A percentile compares a stretch with the other conserved stretches of the same genome.
These are phyloP conservation scores for Drosophila guanche DNA, from an alignment of 1,140 invertebrate genomes.

Conservation along the genomic window DNA sequence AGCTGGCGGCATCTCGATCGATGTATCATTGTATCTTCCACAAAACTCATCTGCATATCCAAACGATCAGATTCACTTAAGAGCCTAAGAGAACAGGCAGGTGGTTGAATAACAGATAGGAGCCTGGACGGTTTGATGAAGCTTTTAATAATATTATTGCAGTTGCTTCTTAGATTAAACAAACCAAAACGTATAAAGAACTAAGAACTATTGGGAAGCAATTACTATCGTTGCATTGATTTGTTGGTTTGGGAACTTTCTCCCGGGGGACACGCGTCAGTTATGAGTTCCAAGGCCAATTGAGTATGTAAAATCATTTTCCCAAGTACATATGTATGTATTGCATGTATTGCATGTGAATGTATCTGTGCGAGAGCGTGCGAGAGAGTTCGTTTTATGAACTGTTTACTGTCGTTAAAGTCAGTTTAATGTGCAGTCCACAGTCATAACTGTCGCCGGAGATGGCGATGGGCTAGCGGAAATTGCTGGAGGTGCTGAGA, in stretches of 20 bases:
- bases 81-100: slow-evolving; percentile 13
- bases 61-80: slow-evolving; percentile 4
- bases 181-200: too few relatives aligned
- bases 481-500: slow-evolving; percentile 64
- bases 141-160: too few relatives aligned
- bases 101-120: slow-evolving; percentile 11
- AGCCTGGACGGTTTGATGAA: background rate
- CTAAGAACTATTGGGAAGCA: background rate
- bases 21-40: slow-evolving; percentile 25
- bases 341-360: slow-evolving; percentile 16
- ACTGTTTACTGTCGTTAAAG: slow-evolving; percentile 80
- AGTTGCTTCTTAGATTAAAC: too few relatives aligned
- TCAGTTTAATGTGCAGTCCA: slow-evolving; percentile 73
- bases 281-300: slow-evolving; percentile 25
- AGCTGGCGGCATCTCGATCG: slow-evolving; percentile 30
- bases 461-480: slow-evolving; percentile 65
- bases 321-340: slow-evolving; percentile 12
- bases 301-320: slow-evolving; percentile 29
- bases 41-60: slow-evolving; percentile 30
- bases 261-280: slow-evolving; percentile 26
- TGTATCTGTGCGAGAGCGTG: slow-evolving; percentile 33
- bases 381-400: slow-evolving; percentile 61
- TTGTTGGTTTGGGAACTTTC: slow-evolving; percentile 17
- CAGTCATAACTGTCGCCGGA: slow-evolving; percentile 72
- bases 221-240: slow-evolving; percentile 1